Conservation (phyloP, 2,113 vertebrate species). For the Epinephelus lanceolatus region DNA sequence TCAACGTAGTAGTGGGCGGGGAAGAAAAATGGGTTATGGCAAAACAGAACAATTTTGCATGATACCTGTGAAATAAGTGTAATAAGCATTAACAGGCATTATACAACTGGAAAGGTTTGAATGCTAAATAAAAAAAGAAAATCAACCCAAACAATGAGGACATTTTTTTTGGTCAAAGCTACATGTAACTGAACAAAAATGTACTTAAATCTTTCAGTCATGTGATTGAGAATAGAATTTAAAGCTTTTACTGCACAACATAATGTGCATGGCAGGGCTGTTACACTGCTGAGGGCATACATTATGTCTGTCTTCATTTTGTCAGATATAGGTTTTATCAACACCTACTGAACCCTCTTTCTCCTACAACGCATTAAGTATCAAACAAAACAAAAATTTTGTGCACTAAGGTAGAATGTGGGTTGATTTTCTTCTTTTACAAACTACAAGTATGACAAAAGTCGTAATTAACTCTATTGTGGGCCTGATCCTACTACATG, state of each 20-base stretch:
- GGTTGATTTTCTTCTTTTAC: slow-evolving; percentile 58
- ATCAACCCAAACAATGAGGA: slow-evolving; percentile 50
- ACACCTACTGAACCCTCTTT: neutral
- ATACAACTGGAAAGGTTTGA: slow-evolving; percentile 43
- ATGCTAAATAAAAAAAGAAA: slow-evolving; percentile 33
- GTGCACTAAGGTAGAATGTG: neutral
- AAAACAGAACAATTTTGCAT: slow-evolving; percentile 75
- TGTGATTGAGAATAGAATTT: neutral
- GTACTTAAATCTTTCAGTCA: neutral
- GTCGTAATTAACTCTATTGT: neutral
- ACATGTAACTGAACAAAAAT: neutral
- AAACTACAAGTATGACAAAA: slow-evolving; percentile 4
- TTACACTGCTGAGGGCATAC: neutral
- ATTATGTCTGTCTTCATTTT: neutral
- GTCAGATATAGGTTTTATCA: neutral
- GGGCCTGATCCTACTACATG: slow-evolving; percentile 25
- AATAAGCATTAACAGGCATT: slow-evolving; percentile 72
- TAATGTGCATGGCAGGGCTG: neutral
- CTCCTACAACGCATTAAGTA: neutral
- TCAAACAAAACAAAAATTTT: neutral
- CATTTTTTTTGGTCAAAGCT: neutral
- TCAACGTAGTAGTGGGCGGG: slow-evolving; percentile 77
- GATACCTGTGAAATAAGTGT: slow-evolving; percentile 74
- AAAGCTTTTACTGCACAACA: neutral
- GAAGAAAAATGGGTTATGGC: slow-evolving; percentile 81